Evolutionary conservation across 2,113 vertebrate species (phyloP).

Genomic region (Galeopterus variegatus): DNA sequence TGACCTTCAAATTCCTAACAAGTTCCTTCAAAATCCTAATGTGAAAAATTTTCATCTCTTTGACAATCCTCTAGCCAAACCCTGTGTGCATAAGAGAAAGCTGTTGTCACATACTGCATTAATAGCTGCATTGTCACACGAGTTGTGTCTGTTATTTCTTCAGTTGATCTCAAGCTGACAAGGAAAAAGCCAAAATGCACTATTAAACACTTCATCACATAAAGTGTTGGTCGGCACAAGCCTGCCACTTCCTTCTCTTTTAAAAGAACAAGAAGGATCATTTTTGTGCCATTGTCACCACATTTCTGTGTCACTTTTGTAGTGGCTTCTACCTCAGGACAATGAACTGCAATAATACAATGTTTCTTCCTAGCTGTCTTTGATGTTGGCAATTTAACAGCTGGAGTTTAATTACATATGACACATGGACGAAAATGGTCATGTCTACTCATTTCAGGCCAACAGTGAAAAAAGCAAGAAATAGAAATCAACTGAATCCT

Average conservation of each 20-base stretch:
- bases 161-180: slow-evolving; percentile 39
- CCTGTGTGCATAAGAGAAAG: accelerated
- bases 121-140: background rate
- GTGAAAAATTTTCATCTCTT: background rate
- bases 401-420: background rate
- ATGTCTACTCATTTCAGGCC: background rate
- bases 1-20: accelerated
- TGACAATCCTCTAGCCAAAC: background rate
- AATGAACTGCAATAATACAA: too few species aligned
- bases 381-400: background rate
- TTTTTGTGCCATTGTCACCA: accelerated
- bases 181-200: slow-evolving; percentile 65
- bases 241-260: background rate
- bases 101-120: background rate
- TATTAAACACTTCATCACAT: slow-evolving; percentile 38
- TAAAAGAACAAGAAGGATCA: accelerated
- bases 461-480: accelerated
- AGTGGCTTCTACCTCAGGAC: background rate
- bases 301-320: accelerated
- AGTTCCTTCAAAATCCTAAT: background rate
- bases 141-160: slow-evolving; percentile 52
- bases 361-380: background rate
- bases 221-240: background rate
- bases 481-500: background rate
- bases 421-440: background rate